Evolutionary conservation across 2,797 vertebrate species (phyloP).

Genomic region (Lagocephalus sceleratus): DNA sequence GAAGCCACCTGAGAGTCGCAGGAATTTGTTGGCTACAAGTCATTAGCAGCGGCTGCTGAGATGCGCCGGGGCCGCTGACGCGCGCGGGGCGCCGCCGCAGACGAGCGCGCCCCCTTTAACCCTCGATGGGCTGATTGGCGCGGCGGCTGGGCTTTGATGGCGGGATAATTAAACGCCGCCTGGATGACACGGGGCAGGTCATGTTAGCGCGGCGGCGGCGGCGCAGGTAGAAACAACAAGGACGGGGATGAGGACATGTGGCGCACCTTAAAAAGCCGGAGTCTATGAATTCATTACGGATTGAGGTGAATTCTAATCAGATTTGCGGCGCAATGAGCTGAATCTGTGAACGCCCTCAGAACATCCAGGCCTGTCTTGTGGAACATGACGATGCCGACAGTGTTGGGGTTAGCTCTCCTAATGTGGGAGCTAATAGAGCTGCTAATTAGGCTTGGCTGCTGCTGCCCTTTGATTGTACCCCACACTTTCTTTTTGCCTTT

Average conservation of each 20-base stretch:
- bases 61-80: constrained; percentile 73
- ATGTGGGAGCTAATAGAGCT: too few relatives aligned
- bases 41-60: constrained; percentile 87
- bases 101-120: constrained; percentile 76
- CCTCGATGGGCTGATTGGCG: constrained; percentile 63
- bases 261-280: too few relatives aligned
- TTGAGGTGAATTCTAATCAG: too few relatives aligned
- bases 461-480: too few relatives aligned
- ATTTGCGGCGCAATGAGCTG: too few relatives aligned
- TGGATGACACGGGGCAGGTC: constrained; percentile 43
- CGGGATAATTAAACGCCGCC: constrained; percentile 58
- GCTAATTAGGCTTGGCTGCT: too few relatives aligned
- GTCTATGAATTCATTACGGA: too few relatives aligned
- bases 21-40: constrained; percentile 93
- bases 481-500: too few relatives aligned
- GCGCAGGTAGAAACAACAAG: constrained; percentile 28
- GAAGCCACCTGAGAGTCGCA: constrained; percentile 96
- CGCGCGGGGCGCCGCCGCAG: constrained; percentile 76
- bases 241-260: constrained; percentile 10
- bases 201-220: constrained; percentile 41
- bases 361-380: too few relatives aligned
- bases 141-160: constrained; percentile 61
- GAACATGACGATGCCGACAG: too few relatives aligned
- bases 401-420: too few relatives aligned
- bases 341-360: too few relatives aligned